Evolutionary conservation across 2,797 vertebrate genomes (phyloP).

Genomic region (Acomys russatus): DNA sequence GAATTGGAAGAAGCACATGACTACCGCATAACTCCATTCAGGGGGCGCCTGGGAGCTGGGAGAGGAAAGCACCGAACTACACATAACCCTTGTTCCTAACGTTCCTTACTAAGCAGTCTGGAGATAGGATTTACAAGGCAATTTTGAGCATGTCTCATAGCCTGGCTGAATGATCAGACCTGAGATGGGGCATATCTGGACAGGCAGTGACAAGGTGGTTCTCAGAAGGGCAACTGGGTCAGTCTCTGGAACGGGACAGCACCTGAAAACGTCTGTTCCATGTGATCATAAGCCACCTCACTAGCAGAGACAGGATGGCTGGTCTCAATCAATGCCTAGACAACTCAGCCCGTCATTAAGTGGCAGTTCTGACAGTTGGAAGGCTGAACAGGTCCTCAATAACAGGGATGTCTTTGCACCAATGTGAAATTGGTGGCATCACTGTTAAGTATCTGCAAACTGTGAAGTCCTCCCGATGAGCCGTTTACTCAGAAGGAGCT

Average conservation of each 20-base stretch:
- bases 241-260: slow-evolving; percentile 1
- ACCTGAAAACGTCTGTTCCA: slow-evolving; percentile 18
- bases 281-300: slow-evolving; percentile 17
- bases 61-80: not conserved
- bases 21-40: not conserved
- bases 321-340: not conserved
- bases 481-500: not conserved
- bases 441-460: slow-evolving; percentile 11
- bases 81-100: not conserved
- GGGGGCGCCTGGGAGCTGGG: not conserved
- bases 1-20: not conserved
- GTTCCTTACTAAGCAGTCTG: not conserved
- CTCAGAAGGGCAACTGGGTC: not conserved
- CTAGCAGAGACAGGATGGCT: not conserved
- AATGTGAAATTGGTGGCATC: not conserved
- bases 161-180: not conserved
- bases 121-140: not conserved
- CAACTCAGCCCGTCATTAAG: not conserved
- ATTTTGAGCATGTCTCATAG: not conserved
- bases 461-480: not conserved
- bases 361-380: not conserved
- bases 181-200: not conserved
- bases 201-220: not conserved
- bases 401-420: not conserved
- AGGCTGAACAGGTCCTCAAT: not conserved